A percentile compares a stretch with the other conserved stretches of the same genome.
Evolutionary conservation across 2,113 vertebrate species (phyloP).

Genomic region (Motacilla alba): DNA sequence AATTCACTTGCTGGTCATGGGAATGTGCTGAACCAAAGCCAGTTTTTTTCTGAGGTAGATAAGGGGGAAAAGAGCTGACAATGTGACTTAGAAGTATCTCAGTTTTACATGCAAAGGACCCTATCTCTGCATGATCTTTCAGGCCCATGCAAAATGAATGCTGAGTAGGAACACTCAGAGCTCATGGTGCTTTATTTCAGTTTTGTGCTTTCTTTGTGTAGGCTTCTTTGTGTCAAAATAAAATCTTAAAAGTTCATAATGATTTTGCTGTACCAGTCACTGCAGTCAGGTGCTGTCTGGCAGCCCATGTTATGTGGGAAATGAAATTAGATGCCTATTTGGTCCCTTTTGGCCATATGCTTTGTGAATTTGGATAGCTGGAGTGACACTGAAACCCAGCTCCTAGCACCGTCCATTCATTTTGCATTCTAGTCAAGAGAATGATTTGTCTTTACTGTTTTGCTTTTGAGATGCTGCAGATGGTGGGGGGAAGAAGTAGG

Average conservation of each 20-base stretch:
- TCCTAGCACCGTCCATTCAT: fast-evolving
- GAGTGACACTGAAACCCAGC: background rate
- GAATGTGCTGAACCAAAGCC: slow-evolving; percentile 1
- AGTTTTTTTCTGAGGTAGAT: background rate
- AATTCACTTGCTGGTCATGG: slow-evolving; percentile 20
- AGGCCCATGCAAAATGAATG: background rate
- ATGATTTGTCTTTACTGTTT: background rate
- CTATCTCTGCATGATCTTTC: background rate
- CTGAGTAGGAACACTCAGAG: background rate
- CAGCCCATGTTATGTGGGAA: background rate
- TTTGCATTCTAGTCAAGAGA: background rate
- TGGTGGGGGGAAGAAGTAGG: background rate
- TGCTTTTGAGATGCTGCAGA: background rate
- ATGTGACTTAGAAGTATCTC: background rate
- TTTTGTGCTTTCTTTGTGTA: background rate
- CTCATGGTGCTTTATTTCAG: fast-evolving
- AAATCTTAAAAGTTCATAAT: background rate
- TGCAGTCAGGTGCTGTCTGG: background rate
- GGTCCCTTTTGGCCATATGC: background rate
- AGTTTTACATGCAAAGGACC: background rate
- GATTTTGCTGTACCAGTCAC: background rate
- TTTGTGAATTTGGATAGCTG: background rate
- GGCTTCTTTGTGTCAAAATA: background rate
- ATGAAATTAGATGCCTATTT: background rate
- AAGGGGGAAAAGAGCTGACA: background rate